Conservation (phyloP, 2,797 vertebrate genomes). For the Enteromius fasciolatus region DNA sequence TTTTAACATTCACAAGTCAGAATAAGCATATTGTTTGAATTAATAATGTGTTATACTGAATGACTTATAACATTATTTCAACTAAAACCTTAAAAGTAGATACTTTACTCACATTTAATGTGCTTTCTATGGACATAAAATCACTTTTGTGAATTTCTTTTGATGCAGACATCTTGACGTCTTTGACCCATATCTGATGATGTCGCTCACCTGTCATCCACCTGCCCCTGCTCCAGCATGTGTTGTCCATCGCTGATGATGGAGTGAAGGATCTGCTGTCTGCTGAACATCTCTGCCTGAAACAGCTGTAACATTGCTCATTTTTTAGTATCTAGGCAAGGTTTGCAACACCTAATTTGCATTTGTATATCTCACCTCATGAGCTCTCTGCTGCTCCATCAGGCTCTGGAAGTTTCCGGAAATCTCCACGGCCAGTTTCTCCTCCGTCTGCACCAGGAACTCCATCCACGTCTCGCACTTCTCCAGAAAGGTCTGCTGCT, state of each 20-base stretch:
- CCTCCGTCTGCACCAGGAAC: slow-evolving; percentile 92
- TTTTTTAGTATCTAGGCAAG: background rate
- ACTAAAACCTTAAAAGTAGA: too few relatives aligned
- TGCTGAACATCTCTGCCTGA: slow-evolving; percentile 98
- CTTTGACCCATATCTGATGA: background rate
- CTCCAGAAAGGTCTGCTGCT: slow-evolving; percentile 95
- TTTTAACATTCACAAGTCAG: too few relatives aligned
- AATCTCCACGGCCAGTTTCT: slow-evolving; percentile 90
- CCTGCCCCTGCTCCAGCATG: slow-evolving; percentile 93
- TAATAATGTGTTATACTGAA: too few relatives aligned
- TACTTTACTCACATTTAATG: too few relatives aligned
- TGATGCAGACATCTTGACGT: too few relatives aligned
- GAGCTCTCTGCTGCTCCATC: slow-evolving; percentile 92
- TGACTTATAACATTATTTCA: too few relatives aligned
- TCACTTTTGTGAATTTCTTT: too few relatives aligned
- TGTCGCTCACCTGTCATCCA: slow-evolving; percentile 88
- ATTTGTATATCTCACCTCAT: slow-evolving; percentile 80
- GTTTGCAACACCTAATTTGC: background rate
- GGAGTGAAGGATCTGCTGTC: slow-evolving; percentile 95
- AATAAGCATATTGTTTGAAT: too few relatives aligned
- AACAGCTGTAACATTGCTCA: slow-evolving; percentile 81
- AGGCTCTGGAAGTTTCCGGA: slow-evolving; percentile 92
- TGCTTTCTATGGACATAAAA: too few relatives aligned
- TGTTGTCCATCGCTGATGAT: slow-evolving; percentile 92
- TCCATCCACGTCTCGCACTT: slow-evolving; percentile 99